Percentiles rank a stretch among this genome's conserved stretches.
Conservation (phyloP, 2,113 vertebrate genomes). For the Gambusia holbrooki region DNA sequence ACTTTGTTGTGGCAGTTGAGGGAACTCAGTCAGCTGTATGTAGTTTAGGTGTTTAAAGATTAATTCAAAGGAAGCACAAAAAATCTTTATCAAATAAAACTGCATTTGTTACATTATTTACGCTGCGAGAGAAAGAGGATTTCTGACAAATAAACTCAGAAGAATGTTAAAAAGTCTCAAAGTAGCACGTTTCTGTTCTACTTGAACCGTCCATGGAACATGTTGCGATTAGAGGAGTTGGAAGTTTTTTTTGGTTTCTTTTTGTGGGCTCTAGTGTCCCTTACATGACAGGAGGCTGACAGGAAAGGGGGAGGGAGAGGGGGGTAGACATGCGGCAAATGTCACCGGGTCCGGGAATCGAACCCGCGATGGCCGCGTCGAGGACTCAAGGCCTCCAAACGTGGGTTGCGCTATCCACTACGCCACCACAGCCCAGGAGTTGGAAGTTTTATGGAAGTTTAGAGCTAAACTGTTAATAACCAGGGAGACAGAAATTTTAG, state of each 20-base stretch:
- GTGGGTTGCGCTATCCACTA: no score
- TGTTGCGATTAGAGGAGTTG: background rate
- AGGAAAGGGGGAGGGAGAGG: no score
- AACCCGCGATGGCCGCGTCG: no score
- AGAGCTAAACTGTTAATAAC: background rate
- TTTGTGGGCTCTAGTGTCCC: no score
- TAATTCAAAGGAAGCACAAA: background rate
- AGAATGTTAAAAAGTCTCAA: background rate
- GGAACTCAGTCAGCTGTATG: no score
- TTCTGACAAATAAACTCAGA: background rate
- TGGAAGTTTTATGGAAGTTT: background rate
- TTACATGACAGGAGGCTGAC: no score
- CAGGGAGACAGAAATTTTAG: background rate
- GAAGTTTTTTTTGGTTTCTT: no score
- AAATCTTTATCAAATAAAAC: no score
- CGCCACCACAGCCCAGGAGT: no score
- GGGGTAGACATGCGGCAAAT: no score
- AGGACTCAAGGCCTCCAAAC: no score
- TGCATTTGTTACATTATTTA: background rate
- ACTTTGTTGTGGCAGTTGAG: background rate
- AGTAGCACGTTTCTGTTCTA: background rate
- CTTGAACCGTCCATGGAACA: background rate
- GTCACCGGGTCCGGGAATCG: no score
- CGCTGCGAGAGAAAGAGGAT: background rate
- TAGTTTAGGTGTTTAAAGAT: background rate